Conservation (phyloP, 2,888 invertebrate species). For the Acrocyrtus sp. region DNA sequence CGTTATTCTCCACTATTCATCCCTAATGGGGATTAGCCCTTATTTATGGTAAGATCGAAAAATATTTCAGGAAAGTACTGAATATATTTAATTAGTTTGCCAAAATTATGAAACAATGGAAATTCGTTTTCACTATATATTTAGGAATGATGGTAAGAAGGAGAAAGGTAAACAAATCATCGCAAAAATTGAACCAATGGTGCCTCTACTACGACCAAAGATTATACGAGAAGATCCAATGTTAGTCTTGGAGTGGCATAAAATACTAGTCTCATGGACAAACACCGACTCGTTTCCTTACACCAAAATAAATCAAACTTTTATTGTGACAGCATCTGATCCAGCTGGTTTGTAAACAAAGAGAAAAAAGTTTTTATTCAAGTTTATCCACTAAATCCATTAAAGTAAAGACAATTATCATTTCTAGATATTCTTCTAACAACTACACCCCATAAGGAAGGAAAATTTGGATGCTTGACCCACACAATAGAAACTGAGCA, state of each 20-base stretch:
- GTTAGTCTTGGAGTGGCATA: constrained; percentile 59
- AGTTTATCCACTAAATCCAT: constrained; percentile 9
- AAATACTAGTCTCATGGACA: constrained; percentile 48
- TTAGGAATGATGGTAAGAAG: constrained; percentile 41
- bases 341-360: constrained; percentile 34
- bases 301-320: constrained; percentile 29
- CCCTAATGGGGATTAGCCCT: constrained; percentile 32
- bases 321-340: constrained; percentile 36
- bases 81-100: background rate
- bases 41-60: constrained; percentile 56
- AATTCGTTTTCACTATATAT: too few relatives aligned
- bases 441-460: constrained; percentile 21
- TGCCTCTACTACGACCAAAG: constrained; percentile 49
- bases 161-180: constrained; percentile 34
- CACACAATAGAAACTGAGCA: constrained; percentile 45
- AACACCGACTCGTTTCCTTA: constrained; percentile 50
- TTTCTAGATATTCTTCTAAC: constrained; percentile 33
- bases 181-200: constrained; percentile 56
- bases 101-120: background rate
- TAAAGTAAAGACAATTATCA: too few relatives aligned
- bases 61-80: too few relatives aligned
- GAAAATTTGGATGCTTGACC: constrained; percentile 36
- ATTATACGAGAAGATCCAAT: constrained; percentile 48
- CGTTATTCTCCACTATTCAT: constrained; percentile 58
- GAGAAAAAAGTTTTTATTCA: background rate